These are phyloP conservation scores for Microcebus lehilahytsara DNA, from an alignment of 2,113 vertebrate species.

Conservation along the genomic window DNA sequence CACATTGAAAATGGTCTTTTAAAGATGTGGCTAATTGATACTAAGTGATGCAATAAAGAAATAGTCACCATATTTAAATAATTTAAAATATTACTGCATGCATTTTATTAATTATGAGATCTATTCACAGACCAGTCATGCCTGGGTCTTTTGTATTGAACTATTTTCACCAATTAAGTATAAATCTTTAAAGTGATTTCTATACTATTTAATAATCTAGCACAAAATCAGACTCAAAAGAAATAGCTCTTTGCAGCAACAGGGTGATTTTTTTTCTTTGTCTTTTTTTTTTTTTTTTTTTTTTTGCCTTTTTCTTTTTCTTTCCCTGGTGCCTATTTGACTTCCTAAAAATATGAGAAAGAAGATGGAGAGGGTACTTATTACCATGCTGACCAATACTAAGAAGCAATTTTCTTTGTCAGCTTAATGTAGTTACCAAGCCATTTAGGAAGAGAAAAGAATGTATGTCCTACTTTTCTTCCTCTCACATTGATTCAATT, in stretches of 20 bases:
- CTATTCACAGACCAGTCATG: not conserved
- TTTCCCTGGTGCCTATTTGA: not conserved
- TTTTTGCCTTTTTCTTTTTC: not conserved
- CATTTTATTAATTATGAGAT: not conserved
- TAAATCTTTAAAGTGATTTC: constrained; percentile 1
- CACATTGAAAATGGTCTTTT: not conserved
- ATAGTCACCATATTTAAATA: not conserved
- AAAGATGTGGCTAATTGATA: not conserved
- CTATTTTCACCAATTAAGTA: not conserved
- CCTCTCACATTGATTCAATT: not conserved
- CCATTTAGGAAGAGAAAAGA: not conserved
- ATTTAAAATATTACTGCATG: not conserved
- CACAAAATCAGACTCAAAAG: not conserved
- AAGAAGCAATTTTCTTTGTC: not conserved
- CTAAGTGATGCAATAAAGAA: not conserved
- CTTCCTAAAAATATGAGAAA: not conserved
- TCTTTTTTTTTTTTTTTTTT: not conserved
- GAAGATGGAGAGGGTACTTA: not conserved
- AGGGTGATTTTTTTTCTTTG: not conserved
- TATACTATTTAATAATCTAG: not conserved
- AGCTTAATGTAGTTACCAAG: not conserved
- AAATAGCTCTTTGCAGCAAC: not conserved
- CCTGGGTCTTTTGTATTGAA: not conserved
- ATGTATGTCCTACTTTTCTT: not conserved
- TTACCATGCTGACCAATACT: not conserved